Conservation (phyloP, 2,888 invertebrate genomes). For the Drosophila pseudotakahashii region DNA sequence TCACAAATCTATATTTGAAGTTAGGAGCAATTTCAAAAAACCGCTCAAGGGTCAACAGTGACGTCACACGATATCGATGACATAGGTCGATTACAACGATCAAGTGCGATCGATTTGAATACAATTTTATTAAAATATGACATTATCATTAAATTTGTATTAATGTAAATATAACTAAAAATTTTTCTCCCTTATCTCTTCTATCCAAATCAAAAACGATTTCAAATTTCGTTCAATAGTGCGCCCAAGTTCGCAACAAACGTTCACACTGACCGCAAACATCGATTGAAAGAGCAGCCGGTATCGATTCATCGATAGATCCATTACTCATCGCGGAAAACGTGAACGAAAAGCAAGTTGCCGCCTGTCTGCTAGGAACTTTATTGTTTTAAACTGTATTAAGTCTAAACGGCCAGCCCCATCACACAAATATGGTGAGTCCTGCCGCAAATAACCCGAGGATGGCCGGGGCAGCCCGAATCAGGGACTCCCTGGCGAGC, state of each 20-base stretch:
- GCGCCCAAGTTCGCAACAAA: background rate
- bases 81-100: background rate
- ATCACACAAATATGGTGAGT: conserved; percentile 80
- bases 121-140: too few species aligned
- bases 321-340: conserved; percentile 71
- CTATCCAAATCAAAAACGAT: background rate
- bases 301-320: conserved; percentile 4
- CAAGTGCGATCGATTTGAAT: too few species aligned
- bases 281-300: background rate
- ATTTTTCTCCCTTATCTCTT: too few species aligned
- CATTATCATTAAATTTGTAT: too few species aligned
- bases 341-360: conserved; percentile 66
- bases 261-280: background rate
- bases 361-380: conserved; percentile 70
- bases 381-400: conserved; percentile 59
- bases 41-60: conserved; percentile 14
- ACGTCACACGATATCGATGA: conserved; percentile 34
- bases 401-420: conserved; percentile 46
- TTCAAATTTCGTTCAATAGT: background rate
- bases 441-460: conserved; percentile 52
- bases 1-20: conserved; percentile 68
- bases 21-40: conserved; percentile 42
- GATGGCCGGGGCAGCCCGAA: background rate
- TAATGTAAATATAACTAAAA: too few species aligned
- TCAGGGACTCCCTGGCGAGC: conserved; percentile 34